Evolutionary conservation across 2,113 vertebrate genomes (phyloP), one percentile per base, ranked within the genome.

Genomic region (Suncus etruscus): DNA sequence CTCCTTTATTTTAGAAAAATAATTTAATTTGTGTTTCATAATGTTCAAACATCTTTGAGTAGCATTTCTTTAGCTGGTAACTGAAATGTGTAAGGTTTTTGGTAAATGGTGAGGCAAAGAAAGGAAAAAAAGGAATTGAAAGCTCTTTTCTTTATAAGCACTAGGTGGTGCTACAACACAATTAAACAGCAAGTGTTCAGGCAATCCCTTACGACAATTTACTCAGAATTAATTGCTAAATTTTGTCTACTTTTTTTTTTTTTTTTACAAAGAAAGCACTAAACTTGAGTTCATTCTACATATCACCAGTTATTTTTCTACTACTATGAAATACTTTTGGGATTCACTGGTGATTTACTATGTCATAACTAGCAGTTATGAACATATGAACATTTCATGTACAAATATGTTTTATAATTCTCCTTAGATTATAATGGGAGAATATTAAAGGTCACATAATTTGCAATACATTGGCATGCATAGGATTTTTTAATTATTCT

Each of bases 151-250:
- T 83, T 39, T 24, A 16, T 2, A 25, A 95, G 87, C 98, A 84
- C 94, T 96, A 98, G 98, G 89, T 97, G 98, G 97, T 70, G 97
- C 97, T 97, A 90, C 88, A 91, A 87, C 86, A 94, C 97, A 96
- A 86, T 3, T 14, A 8, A 97, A 92, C 6, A n/a, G 3, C 70
- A 86, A 68, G 32, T 39, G 31, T 15, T 54, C 16, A 25, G 2
- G 0, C 1, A 7, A 1, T 15, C 1, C 18, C 18, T 78, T 48
- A 47, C 66, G 29, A 8, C 50, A 80, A 86, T 66, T 82, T 48
- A 89, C 61, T 75, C 50, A 77, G 25, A n/a, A 81, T 86, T 74
- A 77, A 68, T 95, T 47, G 45, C 12, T 73, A n/a, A 70, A 69
- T 66, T 16, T 91, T 74, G 10, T 45, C 63, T 48, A 20, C 9